Base-by-base conservation (phyloP, 2,888 invertebrate genomes). In the Pollenia angustigena region DNA sequence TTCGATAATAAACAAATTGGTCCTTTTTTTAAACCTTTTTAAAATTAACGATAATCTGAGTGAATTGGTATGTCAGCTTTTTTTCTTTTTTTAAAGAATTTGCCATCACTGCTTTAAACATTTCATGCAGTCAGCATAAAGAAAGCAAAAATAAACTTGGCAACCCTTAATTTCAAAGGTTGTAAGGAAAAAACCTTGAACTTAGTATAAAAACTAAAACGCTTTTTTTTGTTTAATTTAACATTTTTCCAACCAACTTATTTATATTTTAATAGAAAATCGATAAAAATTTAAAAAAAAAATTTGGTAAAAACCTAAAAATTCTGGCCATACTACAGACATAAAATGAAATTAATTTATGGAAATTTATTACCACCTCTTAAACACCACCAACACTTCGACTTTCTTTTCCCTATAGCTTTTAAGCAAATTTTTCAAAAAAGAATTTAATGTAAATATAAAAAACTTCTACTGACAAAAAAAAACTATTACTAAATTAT, bases 291-390 rank as follows among this genome's bases (percentile, higher is more conserved):
- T n/a, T 4, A 66, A 62, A 42, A 52, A 12, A 54, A 40, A 46
- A 58, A n/a, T 14, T n/a, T 18, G 32, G n/a, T 58, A 40, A 76
- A 32, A 32, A 32, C 32, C 16, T n/a, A 76, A 54, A 58, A 40
- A 18, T 23, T 83, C 74, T 74, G 72, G 84, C 72, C 84, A 84
- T 84, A 79, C 58, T 68, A 32, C 23, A 66, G 44, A 72, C 32
- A 66, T 56, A 66, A 66, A 64, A 18, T 83, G 46, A 74, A 74
- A 64, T 56, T 32, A 32, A 40, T 64, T 40, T 50, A 66, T 56
- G 48, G 56, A 18, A 66, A 72, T 18, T 44, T 14, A 42, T 48
- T 46, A 83, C 76, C 76, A 83, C 76, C 76, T 83, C 64, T 56
- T 40, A 42, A 81, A 66, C 48, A 50, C 54, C 56, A 83, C 60